phyloP scores from a whole-genome alignment of 2,113 vertebrate species.

The Larimichthys crocea region DNA sequence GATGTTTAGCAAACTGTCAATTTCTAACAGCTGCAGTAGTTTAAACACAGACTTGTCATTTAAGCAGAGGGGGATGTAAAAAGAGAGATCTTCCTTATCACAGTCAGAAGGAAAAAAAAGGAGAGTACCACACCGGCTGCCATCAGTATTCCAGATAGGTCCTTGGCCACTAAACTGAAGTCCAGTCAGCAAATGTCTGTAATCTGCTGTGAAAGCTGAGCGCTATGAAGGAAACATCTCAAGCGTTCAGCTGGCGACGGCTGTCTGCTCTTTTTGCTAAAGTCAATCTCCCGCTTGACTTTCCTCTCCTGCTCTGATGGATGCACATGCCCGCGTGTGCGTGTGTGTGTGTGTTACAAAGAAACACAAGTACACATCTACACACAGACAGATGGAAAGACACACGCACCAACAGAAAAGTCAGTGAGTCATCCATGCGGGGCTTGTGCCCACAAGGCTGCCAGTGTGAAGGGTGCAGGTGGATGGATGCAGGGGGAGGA shows the following conservation, averaged over 20 bases:
- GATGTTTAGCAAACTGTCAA: not conserved
- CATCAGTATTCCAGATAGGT: slow-evolving; percentile 62
- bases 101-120: not conserved
- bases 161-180: slow-evolving; percentile 58
- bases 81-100: not conserved
- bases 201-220: slow-evolving; percentile 73
- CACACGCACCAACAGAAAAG: slow-evolving; percentile 26
- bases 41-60: not conserved
- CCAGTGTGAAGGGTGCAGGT: slow-evolving; percentile 38
- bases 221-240: slow-evolving; percentile 70
- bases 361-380: slow-evolving; percentile 34
- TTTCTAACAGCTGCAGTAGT: too few species aligned
- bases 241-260: slow-evolving; percentile 64
- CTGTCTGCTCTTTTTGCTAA: slow-evolving; percentile 67
- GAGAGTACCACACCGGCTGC: not conserved
- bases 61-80: not conserved
- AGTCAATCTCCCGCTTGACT: slow-evolving; percentile 77
- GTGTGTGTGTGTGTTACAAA: slow-evolving; percentile 10
- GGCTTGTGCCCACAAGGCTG: slow-evolving; percentile 44
- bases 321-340: slow-evolving; percentile 1
- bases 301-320: slow-evolving; percentile 57
- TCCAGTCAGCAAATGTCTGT: slow-evolving; percentile 61
- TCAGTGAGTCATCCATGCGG: slow-evolving; percentile 51
- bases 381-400: slow-evolving; percentile 42
- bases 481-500: not conserved